These are phyloP conservation scores for Neoaliturus tenellus DNA, from an alignment of 2,888 invertebrate species.

Conservation along the genomic window DNA sequence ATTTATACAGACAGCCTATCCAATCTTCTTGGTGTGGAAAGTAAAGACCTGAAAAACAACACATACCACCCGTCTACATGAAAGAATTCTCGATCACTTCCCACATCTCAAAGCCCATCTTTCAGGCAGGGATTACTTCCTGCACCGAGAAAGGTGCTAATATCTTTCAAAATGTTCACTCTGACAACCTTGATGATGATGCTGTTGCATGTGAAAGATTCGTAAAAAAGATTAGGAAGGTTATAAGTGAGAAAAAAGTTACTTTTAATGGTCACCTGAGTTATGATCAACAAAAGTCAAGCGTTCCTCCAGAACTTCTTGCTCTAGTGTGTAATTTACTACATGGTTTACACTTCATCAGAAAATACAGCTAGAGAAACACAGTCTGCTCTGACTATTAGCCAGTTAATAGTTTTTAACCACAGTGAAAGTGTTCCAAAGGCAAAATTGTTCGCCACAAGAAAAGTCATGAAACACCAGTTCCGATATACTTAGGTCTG, in stretches of 20 bases:
- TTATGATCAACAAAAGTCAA: neutral
- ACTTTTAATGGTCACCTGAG: neutral
- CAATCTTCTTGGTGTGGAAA: neutral
- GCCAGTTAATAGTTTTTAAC: neutral
- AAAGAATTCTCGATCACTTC: neutral
- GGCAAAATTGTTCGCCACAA: neutral
- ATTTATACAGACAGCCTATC: neutral
- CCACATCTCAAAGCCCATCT: neutral
- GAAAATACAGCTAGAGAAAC: neutral
- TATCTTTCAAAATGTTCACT: neutral
- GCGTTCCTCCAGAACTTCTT: neutral
- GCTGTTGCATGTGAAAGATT: neutral
- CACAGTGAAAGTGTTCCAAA: neutral
- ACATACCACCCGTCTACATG: slow-evolving; percentile 3
- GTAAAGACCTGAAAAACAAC: neutral
- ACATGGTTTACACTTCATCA: neutral
- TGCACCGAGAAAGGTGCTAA: neutral
- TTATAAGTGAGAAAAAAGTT: neutral
- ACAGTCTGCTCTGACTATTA: neutral
- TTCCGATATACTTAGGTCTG: neutral
- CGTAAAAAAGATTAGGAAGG: neutral
- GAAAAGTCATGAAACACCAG: neutral
- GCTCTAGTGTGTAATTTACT: neutral
- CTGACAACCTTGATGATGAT: neutral
- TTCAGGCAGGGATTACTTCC: neutral